Evolutionary conservation across 30 jellyfish, hydroid and myxozoan species (phyloP), one percentile per base, ranked within the genome.

Genomic region (Hydractinia echinata): DNA sequence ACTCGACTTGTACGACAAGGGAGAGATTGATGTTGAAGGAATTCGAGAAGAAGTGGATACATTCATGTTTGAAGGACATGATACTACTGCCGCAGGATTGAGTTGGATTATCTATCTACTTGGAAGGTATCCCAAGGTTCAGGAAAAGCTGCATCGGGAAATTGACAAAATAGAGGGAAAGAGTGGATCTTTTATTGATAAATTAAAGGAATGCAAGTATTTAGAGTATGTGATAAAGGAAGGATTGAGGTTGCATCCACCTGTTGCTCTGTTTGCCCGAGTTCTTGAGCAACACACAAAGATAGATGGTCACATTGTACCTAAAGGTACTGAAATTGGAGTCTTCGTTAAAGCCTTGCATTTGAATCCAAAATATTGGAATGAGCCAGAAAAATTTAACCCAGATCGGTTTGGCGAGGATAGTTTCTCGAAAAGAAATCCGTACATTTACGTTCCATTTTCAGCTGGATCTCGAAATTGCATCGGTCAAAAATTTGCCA

Each of bases 11-110:
- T 87, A 83, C 76, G 92, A 84, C 54, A 71, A 61, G 21, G 96
- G 92, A 6, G 96, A 86, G 58, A 92, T 92, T 67, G 98, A 87
- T 76, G 15, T 87, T 72, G 95, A 90, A n/a, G 94, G 98, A 5
- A 49, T 92, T 53, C 61, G 87, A 53, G 98, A 92, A 81, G 98
- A 92, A 81, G 96, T 87, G 20, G 98, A 92, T 76, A 92, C 98
- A 5, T 92, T 92, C 64, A 92, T 92, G 98, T 92, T 92, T 92
- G 98, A 87, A 95, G 98, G 98, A 3, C 96, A 92, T 79, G 98
- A 92, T 81, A 92, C 98, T 0, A 92, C 98, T 56, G 92, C 98
- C 10, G 82, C 96, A 48, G 98, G 92, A 5, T 73, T 92, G 10
- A 67, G 86, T 55, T 92, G 95, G 95, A 55, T 92, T 5, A 51